These are phyloP conservation scores for Catharus minimus DNA, from an alignment of 2,113 vertebrate genomes.

Conservation along the genomic window DNA sequence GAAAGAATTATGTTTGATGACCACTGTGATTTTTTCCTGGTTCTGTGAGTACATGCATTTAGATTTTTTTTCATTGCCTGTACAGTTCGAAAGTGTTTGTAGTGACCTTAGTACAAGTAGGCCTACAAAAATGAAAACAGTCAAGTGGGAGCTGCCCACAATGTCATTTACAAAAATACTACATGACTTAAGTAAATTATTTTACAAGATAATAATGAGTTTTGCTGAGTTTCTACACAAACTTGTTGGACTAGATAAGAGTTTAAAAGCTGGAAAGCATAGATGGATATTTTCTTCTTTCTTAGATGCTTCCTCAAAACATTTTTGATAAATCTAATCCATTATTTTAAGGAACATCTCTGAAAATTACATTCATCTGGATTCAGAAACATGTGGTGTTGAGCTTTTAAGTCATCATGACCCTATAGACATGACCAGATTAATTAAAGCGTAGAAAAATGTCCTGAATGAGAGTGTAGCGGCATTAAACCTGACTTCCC, in stretches of 20 bases:
- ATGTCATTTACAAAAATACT: neutral
- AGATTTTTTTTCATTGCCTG: neutral
- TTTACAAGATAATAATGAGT: neutral
- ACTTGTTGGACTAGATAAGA: neutral
- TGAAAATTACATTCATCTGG: neutral
- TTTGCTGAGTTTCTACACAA: neutral
- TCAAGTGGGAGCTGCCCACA: neutral
- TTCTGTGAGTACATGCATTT: rapidly evolving
- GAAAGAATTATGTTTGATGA: neutral
- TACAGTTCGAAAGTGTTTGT: neutral
- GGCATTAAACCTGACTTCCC: neutral
- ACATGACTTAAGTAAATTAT: neutral
- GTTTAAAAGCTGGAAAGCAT: neutral
- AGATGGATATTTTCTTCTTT: neutral
- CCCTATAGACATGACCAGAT: neutral
- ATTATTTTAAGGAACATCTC: neutral
- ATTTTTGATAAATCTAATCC: neutral
- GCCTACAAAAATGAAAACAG: neutral
- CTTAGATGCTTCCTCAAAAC: neutral
- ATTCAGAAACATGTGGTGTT: neutral
- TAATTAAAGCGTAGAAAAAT: neutral
- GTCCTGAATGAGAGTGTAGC: neutral
- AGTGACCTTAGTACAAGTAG: neutral
- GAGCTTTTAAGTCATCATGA: neutral
- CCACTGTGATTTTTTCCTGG: neutral